A percentile compares a stretch with the other conserved stretches of the same genome.
phyloP scores from a whole-genome alignment of 2,797 vertebrate species.

The Rhinogobio ventralis region DNA sequence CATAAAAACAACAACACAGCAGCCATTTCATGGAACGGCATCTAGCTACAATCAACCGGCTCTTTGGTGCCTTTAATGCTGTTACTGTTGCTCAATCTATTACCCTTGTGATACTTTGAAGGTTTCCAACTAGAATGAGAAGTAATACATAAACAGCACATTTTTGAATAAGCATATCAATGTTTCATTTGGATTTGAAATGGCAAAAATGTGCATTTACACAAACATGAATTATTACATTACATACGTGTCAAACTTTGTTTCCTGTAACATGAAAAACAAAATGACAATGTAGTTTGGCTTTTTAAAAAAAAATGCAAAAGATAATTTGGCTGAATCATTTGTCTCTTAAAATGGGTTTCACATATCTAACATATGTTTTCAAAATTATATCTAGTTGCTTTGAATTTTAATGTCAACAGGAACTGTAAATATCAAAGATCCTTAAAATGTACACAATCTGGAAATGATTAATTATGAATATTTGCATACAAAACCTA shows the following conservation, averaged over 20 bases:
- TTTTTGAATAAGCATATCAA: background rate
- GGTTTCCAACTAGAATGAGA: background rate
- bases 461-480: background rate
- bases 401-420: background rate
- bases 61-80: constrained; percentile 23
- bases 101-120: background rate
- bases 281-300: background rate
- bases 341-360: background rate
- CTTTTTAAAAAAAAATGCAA: background rate
- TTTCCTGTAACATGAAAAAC: background rate
- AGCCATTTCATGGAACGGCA: constrained; percentile 67
- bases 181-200: background rate
- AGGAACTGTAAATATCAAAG: background rate
- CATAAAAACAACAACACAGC: constrained; percentile 59
- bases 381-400: background rate
- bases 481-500: background rate
- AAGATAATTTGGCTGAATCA: background rate
- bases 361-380: background rate
- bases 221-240: background rate
- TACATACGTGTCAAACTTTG: background rate
- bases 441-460: background rate
- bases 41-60: constrained; percentile 45
- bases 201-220: background rate
- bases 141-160: background rate
- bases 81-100: background rate